Percentiles rank a stretch among this genome's conserved stretches.
Conservation (phyloP, 2,113 vertebrate genomes). For the Thermophis baileyi region DNA sequence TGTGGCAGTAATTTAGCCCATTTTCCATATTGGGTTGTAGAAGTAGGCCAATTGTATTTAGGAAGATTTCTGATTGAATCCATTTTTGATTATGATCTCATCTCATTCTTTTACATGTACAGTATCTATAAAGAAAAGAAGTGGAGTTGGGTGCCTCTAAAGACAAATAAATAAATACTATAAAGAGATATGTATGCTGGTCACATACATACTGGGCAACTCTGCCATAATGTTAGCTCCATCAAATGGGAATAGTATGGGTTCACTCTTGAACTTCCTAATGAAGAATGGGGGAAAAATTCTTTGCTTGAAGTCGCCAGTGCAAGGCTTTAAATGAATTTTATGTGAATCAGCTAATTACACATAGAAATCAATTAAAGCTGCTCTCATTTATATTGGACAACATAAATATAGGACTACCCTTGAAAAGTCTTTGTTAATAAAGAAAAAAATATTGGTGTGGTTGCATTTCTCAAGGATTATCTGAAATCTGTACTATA, state of each 20-base stretch:
- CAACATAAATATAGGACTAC: background rate
- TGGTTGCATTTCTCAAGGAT: background rate
- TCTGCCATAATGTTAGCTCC: background rate
- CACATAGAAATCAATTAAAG: slow-evolving; percentile 6
- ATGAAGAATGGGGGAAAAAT: background rate
- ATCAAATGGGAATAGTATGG: background rate
- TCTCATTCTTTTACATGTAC: background rate
- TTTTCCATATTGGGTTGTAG: background rate
- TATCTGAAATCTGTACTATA: background rate
- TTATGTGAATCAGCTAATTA: background rate
- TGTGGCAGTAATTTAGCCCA: background rate
- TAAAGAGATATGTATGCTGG: background rate
- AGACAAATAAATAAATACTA: background rate
- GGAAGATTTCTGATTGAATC: background rate
- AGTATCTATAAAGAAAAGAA: background rate
- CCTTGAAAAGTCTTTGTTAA: background rate
- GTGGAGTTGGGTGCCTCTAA: background rate
- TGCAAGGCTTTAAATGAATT: background rate
- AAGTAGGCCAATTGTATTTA: too few species aligned
- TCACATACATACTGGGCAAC: background rate
- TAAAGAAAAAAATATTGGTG: background rate
- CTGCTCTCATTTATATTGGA: background rate
- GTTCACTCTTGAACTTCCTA: background rate
- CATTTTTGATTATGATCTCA: background rate
- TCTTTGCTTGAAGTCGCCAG: background rate